Conservation (phyloP, 2,113 vertebrate genomes). For the Scomber japonicus region DNA sequence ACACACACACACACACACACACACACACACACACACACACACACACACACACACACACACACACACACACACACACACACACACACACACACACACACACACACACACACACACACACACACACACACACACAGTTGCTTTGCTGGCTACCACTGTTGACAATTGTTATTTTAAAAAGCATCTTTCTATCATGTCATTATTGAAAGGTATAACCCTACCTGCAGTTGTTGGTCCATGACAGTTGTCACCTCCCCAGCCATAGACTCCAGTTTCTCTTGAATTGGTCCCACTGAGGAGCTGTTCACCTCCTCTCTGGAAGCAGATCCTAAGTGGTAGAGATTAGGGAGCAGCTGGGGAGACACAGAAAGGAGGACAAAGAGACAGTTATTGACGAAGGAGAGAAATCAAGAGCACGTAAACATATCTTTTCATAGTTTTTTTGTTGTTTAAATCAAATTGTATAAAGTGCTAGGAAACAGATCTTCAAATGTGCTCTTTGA, state of each 20-base stretch:
- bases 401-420: background rate
- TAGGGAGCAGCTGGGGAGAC: constrained; percentile 90
- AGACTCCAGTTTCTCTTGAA: constrained; percentile 95
- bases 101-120: no score
- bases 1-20: background rate
- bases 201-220: constrained; percentile 81
- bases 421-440: no score
- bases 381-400: background rate
- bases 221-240: constrained; percentile 95
- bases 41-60: no score
- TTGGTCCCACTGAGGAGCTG: constrained; percentile 88
- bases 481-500: background rate
- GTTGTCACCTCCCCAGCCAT: constrained; percentile 96
- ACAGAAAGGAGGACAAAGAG: background rate
- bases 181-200: background rate
- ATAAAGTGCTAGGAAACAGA: no score
- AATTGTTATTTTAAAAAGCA: background rate
- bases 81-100: background rate
- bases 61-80: no score
- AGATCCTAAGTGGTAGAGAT: constrained; percentile 93
- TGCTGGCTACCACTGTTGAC: no score
- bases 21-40: no score
- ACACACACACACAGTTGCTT: no score
- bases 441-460: no score
- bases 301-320: constrained; percentile 88